Evolutionary conservation across 35 echinoderm and acorn worm genomes (phyloP).

Genomic region (Patiria miniata): DNA sequence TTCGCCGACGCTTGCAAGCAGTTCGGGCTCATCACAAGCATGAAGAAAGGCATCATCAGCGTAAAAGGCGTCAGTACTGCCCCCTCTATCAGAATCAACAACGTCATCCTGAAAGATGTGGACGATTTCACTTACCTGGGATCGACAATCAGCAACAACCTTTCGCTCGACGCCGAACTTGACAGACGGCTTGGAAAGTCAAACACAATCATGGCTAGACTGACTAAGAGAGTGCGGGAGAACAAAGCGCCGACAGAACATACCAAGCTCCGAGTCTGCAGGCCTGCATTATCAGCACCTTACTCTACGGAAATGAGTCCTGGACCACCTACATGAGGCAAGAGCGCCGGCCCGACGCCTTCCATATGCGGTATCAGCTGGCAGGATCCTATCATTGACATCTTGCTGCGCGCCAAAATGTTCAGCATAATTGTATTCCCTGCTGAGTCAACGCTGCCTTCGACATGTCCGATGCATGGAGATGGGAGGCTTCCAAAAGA

Average conservation of each 20-base stretch:
- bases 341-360: too few species aligned
- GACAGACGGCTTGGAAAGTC: conserved; percentile 28
- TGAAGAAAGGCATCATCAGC: conserved; percentile 9
- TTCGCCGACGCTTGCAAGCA: conserved; percentile 28
- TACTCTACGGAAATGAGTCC: too few species aligned
- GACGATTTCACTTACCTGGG: conserved; percentile 30
- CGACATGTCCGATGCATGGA: too few species aligned
- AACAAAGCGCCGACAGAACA: conserved; percentile 37
- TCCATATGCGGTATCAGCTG: too few species aligned
- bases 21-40: conserved; percentile 20
- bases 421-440: too few species aligned
- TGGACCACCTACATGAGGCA: too few species aligned
- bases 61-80: background rate
- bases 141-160: background rate
- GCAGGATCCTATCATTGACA: too few species aligned
- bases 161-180: conserved; percentile 9
- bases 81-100: conserved; percentile 7
- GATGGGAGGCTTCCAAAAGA: too few species aligned
- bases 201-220: conserved; percentile 18
- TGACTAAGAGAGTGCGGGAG: conserved; percentile 28
- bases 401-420: too few species aligned
- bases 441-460: too few species aligned
- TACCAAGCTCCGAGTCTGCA: conserved; percentile 34
- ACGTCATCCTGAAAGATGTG: background rate
- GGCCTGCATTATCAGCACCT: conserved; percentile 22